Evolutionary conservation across 2,888 invertebrate species (phyloP), one percentile per base, ranked within the genome.

Genomic region (Mimachlamys varia): DNA sequence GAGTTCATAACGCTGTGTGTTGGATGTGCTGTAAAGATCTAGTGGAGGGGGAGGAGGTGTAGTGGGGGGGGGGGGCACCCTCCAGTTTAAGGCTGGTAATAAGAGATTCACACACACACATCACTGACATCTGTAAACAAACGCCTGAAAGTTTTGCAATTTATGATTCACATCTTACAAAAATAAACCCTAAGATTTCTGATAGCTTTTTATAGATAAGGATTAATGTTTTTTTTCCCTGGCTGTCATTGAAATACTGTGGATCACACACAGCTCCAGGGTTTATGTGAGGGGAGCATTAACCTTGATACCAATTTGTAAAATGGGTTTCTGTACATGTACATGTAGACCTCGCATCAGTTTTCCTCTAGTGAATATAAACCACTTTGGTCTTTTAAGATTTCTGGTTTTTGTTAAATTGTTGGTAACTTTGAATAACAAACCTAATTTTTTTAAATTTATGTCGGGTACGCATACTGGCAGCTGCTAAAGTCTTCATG

Each of bases 101-200:
- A 0, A 76, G 76, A 22, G 58, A 19, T 76, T 76, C 76, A 76
- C 58, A 58, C n/a, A 58, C 58, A 58, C 19, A 7, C 58, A 58
- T 19, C 22, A 19, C 58, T 58, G 27, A 19, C 27, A 33, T 27
- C 33, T 33, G 22, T 76, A 76, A 76, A 33, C 76, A 76, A 10
- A 33, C 27, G 33, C 27, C 76, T 33, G 33, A 33, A 27, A 76
- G 76, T 33, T 62, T 62, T n/a, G 62, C n/a, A 62, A 62, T 62
- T n/a, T 27, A 76, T 76, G 76, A 76, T 76, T 76, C 76, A 76
- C 33, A 76, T 76, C 76, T 76, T 76, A 33, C 76, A 76, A 76
- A 76, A 76, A 76, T 76, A 76, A 76, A 76, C 76, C 13, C 12
- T 76, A 19, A 62, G 62, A 76, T 76, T 76, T 27, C 76, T 33